Percentiles rank a stretch among this genome's conserved stretches.
Evolutionary conservation across 92 coral and sea anemone species (phyloP).

Genomic region (Actinernus sp.): DNA sequence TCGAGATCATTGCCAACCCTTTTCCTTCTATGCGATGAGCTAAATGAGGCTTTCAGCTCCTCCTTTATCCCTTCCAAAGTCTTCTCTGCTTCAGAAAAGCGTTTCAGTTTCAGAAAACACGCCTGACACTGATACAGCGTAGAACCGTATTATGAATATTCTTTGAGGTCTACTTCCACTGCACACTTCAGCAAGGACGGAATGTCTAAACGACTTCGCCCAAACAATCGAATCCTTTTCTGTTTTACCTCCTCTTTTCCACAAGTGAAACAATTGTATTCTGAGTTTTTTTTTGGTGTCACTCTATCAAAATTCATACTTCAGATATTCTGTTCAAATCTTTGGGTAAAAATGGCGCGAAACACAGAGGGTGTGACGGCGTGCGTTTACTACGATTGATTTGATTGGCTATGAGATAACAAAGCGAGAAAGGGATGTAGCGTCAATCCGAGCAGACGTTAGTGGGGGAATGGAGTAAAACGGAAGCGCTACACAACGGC

Average conservation of each 20-base stretch:
- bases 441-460: background rate
- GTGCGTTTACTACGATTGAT: background rate
- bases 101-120: background rate
- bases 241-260: background rate
- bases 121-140: background rate
- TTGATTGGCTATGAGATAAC: conserved; percentile 1
- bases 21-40: no score
- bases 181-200: background rate
- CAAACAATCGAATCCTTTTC: background rate
- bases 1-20: no score
- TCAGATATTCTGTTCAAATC: no score
- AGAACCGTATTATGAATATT: background rate
- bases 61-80: no score
- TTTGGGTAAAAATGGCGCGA: no score
- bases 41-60: no score
- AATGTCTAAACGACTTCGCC: background rate
- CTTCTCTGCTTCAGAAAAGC: no score
- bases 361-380: no score
- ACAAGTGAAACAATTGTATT: background rate
- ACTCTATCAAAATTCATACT: no score
- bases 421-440: background rate
- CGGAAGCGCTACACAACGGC: no score
- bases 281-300: no score
- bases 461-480: no score
- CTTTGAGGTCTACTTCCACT: background rate